These are phyloP conservation scores for Drosophila orena DNA, from an alignment of 1,140 invertebrate species.

Conservation along the genomic window DNA sequence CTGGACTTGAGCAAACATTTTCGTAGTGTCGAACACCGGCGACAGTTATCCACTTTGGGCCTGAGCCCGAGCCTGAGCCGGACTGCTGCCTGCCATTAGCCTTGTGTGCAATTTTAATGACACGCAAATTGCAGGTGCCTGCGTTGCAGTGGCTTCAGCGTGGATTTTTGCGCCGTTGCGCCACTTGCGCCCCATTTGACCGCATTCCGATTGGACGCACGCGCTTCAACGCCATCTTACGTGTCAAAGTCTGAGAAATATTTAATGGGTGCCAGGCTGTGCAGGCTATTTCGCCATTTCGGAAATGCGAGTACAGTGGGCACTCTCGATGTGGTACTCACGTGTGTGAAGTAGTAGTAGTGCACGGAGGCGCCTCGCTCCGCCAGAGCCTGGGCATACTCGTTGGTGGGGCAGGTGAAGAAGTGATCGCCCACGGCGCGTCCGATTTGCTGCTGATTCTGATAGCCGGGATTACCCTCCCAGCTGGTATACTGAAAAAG, in stretches of 20 bases:
- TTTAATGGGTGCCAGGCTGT: slow-evolving; percentile 54
- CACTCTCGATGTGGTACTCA: slow-evolving; percentile 86
- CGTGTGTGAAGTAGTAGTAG: slow-evolving; percentile 97
- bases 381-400: slow-evolving; percentile 94
- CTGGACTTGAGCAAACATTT: not conserved
- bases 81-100: slow-evolving; percentile 66
- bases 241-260: slow-evolving; percentile 75
- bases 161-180: slow-evolving; percentile 30
- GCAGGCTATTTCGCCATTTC: slow-evolving; percentile 4
- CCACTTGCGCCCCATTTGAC: slow-evolving; percentile 69
- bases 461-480: slow-evolving; percentile 92
- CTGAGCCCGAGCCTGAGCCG: not conserved
- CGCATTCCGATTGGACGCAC: slow-evolving; percentile 73
- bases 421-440: slow-evolving; percentile 96
- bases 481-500: slow-evolving; percentile 94
- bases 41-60: slow-evolving; percentile 37
- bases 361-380: slow-evolving; percentile 93
- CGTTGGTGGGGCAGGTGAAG: slow-evolving; percentile 96
- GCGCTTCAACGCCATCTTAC: slow-evolving; percentile 70
- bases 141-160: slow-evolving; percentile 32
- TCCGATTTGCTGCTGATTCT: slow-evolving; percentile 94
- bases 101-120: slow-evolving; percentile 83
- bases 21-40: slow-evolving; percentile 12
- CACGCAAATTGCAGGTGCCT: slow-evolving; percentile 74
- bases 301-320: not conserved